Evolutionary conservation across 2,888 invertebrate species (phyloP), one percentile per base, ranked within the genome.

Genomic region (Ligdia adustata): DNA sequence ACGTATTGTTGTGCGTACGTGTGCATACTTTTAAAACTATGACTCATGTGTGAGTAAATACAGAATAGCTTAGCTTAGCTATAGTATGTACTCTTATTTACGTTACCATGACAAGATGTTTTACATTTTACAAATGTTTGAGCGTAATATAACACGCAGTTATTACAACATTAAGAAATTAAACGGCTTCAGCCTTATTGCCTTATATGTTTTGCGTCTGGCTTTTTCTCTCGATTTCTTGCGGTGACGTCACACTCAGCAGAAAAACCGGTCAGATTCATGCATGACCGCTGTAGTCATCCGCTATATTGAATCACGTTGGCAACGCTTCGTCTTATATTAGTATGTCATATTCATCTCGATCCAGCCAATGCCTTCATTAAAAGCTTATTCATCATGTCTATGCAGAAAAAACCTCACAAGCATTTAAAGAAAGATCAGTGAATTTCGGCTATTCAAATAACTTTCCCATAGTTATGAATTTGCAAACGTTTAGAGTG

Each of bases 191-290:
- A 57, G 51, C 51, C 60, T 72, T 68, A 73, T 75, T 64, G 52
- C 72, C 73, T 62, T 75, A 69, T 69, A 75, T 67, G 72, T 64
- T 69, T 66, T 52, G 67, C 57, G 66, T 34, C 22, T 34, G n/a
- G n/a, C n/a, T n/a, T 71, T 62, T 55, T 69, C 58, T 66, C 58
- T 66, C 64, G 56, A 66, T 68, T 67, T 64, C 64, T 66, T 55
- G 59, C 46, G 55, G 53, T 86, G 84, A 86, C 86, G 85, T 86
- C 86, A 86, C 42, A 16, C 54, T 48, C 47, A 57, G 79, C 79
- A 80, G 76, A 75, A 80, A 81, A 88, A 88, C 88, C 87, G 83
- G 88, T 86, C 66, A 60, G 69, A 70, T 68, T 80, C 74, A 81
- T 74, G 78, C 75, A 70, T 73, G 79, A 83, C 81, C 79, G 78